Evolutionary conservation across 2,797 vertebrate species (phyloP), one percentile per base, ranked within the genome.

Genomic region (Syndactyla subalaris): DNA sequence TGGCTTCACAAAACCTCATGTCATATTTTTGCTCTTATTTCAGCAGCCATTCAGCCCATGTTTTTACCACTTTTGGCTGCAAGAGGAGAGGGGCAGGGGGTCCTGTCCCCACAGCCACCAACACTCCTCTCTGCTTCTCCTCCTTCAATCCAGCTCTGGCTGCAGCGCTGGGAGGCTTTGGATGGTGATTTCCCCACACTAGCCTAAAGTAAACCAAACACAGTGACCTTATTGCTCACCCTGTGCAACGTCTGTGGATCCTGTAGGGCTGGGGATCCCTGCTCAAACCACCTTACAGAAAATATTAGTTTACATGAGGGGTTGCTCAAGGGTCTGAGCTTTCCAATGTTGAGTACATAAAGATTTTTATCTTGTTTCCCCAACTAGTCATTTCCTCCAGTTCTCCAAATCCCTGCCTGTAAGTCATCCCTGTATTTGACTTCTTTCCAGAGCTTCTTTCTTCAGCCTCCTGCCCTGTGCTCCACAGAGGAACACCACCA

Each of bases 21-120:
- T 0, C 10, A 3, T 2, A 3, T 1, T 6, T 4, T 2, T 10
- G 0, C 46, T 39, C 30, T 2, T 5, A 4, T 14, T 43, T 11
- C 54, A 23, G 22, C 30, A 4, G 12, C 8, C 6, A 1, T 8
- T 20, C 18, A 20, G 2, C 23, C 24, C 14, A 12, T 5, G 2
- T 2, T 10, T 24, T 4, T 6, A 5, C 17, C 23, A 18, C 48
- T 29, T 32, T 19, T 18, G 39, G n/a, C 51, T 76, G 38, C 12
- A 3, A 15, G 38, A 43, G 39, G 27, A 58, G 52, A 36, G 34
- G 27, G 43, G 9, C 48, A 62, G 63, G 9, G 10, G 29, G 7
- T 30, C 34, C 73, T 26, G 16, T 6, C 76, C 38, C 2, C 15
- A 0, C 0, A 5, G 26, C 39, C 58, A 21, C 27, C 68, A 51